phyloP scores from a whole-genome alignment of 2,888 invertebrate genomes.

The Spialia ferax region DNA sequence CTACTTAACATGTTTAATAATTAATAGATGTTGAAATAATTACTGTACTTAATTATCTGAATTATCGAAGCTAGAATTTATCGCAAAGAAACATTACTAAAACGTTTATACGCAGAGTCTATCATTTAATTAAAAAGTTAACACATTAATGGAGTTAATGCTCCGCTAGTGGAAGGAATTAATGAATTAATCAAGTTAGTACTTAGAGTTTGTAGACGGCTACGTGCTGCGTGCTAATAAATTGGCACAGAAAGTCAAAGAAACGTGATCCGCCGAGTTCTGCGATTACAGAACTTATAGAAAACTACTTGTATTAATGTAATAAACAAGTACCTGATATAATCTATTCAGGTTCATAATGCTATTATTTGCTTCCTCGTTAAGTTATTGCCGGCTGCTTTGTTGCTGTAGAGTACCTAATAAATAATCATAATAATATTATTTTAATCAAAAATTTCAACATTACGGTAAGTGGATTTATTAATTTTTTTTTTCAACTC shows the following conservation, averaged over 20 bases:
- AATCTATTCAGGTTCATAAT: neutral
- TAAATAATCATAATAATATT: no score
- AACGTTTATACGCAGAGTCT: conserved; percentile 14
- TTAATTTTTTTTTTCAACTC: no score
- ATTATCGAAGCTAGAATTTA: neutral
- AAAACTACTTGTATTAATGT: neutral
- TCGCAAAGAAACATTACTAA: neutral
- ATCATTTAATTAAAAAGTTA: conserved; percentile 26
- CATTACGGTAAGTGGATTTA: no score
- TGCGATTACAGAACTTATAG: neutral
- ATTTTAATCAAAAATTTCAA: no score
- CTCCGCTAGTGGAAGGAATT: conserved; percentile 24
- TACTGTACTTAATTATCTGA: neutral
- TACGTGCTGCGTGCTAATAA: conserved; percentile 22
- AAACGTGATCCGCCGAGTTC: conserved; percentile 15
- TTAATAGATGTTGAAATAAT: neutral
- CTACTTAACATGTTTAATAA: neutral
- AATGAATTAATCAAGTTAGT: conserved; percentile 30
- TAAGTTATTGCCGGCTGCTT: no score
- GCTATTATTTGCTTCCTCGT: neutral
- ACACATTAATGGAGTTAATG: conserved; percentile 27
- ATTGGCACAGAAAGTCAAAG: conserved; percentile 18
- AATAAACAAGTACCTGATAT: neutral
- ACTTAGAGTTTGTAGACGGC: conserved; percentile 17
- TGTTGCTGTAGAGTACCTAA: no score